Conservation (phyloP, 23 tunicate genomes). For the Ciona savignyi region DNA sequence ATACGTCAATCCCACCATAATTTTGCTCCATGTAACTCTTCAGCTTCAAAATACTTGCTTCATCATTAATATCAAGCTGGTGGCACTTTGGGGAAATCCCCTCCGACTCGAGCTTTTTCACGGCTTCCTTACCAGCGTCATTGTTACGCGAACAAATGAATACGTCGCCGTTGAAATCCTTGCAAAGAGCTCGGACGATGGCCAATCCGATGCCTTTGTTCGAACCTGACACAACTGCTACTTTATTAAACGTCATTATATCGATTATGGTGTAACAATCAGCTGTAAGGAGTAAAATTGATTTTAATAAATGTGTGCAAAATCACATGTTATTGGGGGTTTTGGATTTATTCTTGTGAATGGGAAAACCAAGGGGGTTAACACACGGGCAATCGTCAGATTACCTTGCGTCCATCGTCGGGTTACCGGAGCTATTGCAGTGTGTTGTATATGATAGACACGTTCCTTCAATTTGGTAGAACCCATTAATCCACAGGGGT, state of each 20-base stretch:
- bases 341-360: too few species aligned
- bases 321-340: too few species aligned
- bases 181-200: slow-evolving; percentile 57
- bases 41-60: slow-evolving; percentile 29
- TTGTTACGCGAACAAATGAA: slow-evolving; percentile 66
- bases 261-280: too few species aligned
- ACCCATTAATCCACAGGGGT: too few species aligned
- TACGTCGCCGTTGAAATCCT: slow-evolving; percentile 49
- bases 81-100: slow-evolving; percentile 67
- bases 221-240: slow-evolving; percentile 48
- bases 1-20: slow-evolving; percentile 83
- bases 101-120: slow-evolving; percentile 53
- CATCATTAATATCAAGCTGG: slow-evolving; percentile 65
- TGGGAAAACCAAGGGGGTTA: too few species aligned
- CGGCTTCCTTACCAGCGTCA: slow-evolving; percentile 58
- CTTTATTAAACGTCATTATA: slow-evolving; percentile 16
- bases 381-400: too few species aligned
- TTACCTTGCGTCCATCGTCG: too few species aligned
- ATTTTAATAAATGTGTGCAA: too few species aligned
- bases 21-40: slow-evolving; percentile 14
- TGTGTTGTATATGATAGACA: too few species aligned
- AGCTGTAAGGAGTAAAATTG: too few species aligned
- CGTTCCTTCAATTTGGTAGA: too few species aligned
- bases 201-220: slow-evolving; percentile 64
- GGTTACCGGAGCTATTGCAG: too few species aligned